Evolutionary conservation across 2,888 invertebrate species (phyloP).

Genomic region (Rhagophthalmus giganteus): DNA sequence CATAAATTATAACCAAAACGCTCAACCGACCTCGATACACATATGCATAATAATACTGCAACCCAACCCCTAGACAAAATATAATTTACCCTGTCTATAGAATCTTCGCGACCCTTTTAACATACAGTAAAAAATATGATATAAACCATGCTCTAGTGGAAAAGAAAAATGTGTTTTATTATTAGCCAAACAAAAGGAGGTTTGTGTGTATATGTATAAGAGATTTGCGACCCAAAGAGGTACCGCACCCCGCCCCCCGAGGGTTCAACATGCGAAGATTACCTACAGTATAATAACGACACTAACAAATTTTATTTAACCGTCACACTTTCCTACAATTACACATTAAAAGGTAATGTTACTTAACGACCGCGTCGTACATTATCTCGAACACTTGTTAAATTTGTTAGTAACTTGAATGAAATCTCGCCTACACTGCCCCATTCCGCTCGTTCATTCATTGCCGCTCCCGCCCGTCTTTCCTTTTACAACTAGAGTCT

Average conservation of each 20-base stretch:
- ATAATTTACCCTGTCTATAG: slow-evolving; percentile 48
- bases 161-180: slow-evolving; percentile 58
- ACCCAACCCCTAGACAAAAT: slow-evolving; percentile 44
- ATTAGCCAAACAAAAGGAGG: slow-evolving; percentile 53
- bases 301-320: not conserved
- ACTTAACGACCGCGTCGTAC: too few species aligned
- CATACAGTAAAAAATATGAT: slow-evolving; percentile 54
- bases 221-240: slow-evolving; percentile 44
- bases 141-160: slow-evolving; percentile 59
- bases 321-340: too few species aligned
- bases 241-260: slow-evolving; percentile 39
- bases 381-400: slow-evolving; percentile 16
- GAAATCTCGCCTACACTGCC: slow-evolving; percentile 38
- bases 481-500: slow-evolving; percentile 37
- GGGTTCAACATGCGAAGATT: slow-evolving; percentile 32
- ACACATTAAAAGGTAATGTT: too few species aligned
- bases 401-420: slow-evolving; percentile 48
- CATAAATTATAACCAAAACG: slow-evolving; percentile 43
- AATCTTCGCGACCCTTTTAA: slow-evolving; percentile 49
- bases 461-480: slow-evolving; percentile 27
- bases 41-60: slow-evolving; percentile 50
- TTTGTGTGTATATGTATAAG: slow-evolving; percentile 45
- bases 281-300: slow-evolving; percentile 8
- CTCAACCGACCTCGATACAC: slow-evolving; percentile 31
- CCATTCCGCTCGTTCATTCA: slow-evolving; percentile 40